Evolutionary conservation across 2,888 invertebrate species (phyloP), one percentile per base, ranked within the genome.

Genomic region (Agrochola macilenta): DNA sequence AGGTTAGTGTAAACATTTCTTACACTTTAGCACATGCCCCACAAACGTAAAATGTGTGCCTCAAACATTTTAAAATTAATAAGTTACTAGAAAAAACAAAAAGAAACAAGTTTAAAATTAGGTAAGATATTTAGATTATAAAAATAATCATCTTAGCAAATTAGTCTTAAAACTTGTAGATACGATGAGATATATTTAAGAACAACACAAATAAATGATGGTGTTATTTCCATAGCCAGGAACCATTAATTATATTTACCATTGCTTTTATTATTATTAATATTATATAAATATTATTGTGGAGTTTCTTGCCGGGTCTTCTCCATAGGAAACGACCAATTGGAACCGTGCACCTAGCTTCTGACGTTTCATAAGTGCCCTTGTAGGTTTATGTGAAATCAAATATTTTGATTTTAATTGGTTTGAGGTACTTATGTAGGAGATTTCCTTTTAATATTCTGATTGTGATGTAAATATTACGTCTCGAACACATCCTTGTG

Each of bases 401-500:
- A n/a, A n/a, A n/a, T n/a, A n/a, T n/a, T n/a, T n/a, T n/a, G n/a
- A n/a, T n/a, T n/a, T n/a, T n/a, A n/a, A n/a, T n/a, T 64, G 5
- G 9, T 35, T 57, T 64, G 23, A 68, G n/a, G 49, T 57, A 73
- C 46, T 61, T 61, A 23, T 66, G 8, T 49, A 46, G 43, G 66
- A 49, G 20, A 73, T 81, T 81, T 73, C 43, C 60, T 35, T 52
- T 35, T 26, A 69, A 20, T 64, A 39, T 30, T 39, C 9, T 17
- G 46, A 69, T 23, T 30, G 49, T 39, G 43, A 58, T 43, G 20
- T 70, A 58, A 49, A 70, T 80, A 80, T 52, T 80, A 20, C 46
- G 4, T 30, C n/a, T 20, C 43, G 30, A 80, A 46, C 23, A 80
- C 64, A 71, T 64, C 78, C 43, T 58, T 65, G 72, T 71, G 26